phyloP scores from a whole-genome alignment of 2,113 vertebrate species.

The Phylloscopus whistleri region DNA sequence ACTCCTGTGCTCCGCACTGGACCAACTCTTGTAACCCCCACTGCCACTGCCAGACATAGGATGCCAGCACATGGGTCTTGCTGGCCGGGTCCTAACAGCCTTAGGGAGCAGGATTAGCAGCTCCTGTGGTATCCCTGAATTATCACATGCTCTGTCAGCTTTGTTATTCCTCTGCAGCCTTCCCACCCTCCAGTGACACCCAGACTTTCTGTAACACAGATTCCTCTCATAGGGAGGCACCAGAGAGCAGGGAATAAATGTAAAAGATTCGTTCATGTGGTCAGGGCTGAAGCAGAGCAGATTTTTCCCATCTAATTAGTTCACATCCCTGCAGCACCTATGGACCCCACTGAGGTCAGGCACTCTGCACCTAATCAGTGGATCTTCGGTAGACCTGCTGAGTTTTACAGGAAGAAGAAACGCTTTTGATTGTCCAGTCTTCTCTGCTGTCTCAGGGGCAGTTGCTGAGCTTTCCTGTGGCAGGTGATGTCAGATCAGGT shows the following conservation, averaged over 20 bases:
- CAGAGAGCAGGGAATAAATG: conserved; percentile 25
- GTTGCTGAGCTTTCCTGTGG: neutral
- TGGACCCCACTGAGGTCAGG: neutral
- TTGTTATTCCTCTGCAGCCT: neutral
- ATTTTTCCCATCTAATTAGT: neutral
- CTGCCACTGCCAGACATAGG: neutral
- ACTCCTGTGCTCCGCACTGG: neutral
- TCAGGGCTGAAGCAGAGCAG: neutral
- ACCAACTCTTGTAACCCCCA: neutral
- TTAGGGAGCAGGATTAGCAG: neutral
- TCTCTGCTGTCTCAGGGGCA: neutral
- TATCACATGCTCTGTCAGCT: neutral
- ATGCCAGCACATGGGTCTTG: neutral
- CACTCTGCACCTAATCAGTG: neutral
- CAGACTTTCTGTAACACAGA: neutral
- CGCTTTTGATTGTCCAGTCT: neutral
- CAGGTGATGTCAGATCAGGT: neutral
- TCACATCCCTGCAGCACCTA: neutral
- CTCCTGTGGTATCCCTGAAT: neutral
- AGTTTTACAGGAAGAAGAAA: neutral
- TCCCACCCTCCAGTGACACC: neutral
- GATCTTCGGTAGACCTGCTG: neutral
- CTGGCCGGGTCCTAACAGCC: neutral
- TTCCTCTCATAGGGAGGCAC: conserved; percentile 29
- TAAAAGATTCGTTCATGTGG: neutral